Percentiles rank a stretch among this genome's conserved stretches.
Conservation (phyloP, 2,888 invertebrate species). For the Leucoptera coffeella region DNA sequence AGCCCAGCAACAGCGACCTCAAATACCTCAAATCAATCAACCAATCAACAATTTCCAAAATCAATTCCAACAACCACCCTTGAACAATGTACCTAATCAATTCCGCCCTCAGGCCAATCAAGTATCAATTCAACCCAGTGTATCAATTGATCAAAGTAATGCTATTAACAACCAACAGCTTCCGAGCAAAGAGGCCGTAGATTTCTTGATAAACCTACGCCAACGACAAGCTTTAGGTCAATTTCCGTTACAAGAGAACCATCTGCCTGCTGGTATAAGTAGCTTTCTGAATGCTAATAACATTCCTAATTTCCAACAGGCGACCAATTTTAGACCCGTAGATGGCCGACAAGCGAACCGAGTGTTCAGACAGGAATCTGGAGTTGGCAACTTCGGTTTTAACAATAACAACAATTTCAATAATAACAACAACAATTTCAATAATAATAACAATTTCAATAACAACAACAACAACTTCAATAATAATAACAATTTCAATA, state of each 20-base stretch:
- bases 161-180: slow-evolving; percentile 51
- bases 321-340: slow-evolving; percentile 21
- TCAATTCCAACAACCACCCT: slow-evolving; percentile 11
- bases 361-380: slow-evolving; percentile 50
- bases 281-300: slow-evolving; percentile 29
- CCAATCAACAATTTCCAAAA: not conserved
- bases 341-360: slow-evolving; percentile 30
- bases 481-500: slow-evolving; percentile 33
- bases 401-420: slow-evolving; percentile 38
- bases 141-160: slow-evolving; percentile 21
- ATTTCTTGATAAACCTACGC: slow-evolving; percentile 41
- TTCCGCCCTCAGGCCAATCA: slow-evolving; percentile 22
- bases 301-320: slow-evolving; percentile 21
- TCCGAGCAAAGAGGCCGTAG: slow-evolving; percentile 51
- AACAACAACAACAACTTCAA: too few species aligned
- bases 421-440: slow-evolving; percentile 23
- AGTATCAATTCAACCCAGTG: slow-evolving; percentile 48
- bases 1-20: not conserved
- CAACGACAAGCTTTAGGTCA: slow-evolving; percentile 37
- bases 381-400: slow-evolving; percentile 59
- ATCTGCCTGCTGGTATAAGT: slow-evolving; percentile 35
- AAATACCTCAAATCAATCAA: not conserved
- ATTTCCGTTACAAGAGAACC: slow-evolving; percentile 41
- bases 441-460: too few species aligned
- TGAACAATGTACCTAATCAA: slow-evolving; percentile 10